phyloP scores from a whole-genome alignment of 92 coral and sea anemone genomes.

The Heteractis magnifica region DNA sequence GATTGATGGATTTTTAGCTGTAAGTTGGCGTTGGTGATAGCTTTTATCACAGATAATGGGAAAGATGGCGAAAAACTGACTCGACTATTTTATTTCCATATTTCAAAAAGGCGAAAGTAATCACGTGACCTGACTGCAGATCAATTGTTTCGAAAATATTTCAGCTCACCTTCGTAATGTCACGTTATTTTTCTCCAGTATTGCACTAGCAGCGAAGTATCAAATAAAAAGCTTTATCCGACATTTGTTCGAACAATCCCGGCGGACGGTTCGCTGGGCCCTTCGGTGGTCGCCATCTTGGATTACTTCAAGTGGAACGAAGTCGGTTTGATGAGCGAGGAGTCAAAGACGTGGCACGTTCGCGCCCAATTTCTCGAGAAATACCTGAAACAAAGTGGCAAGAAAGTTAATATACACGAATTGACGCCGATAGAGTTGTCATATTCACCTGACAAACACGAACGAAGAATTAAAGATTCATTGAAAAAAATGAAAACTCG shows the following conservation, averaged over 20 bases:
- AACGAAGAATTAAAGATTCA: constrained; percentile 36
- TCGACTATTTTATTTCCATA: no score
- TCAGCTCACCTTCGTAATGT: not conserved
- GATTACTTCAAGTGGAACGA: constrained; percentile 67
- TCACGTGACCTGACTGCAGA: not conserved
- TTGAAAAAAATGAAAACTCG: constrained; percentile 48
- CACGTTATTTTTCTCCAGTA: constrained; percentile 39
- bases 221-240: constrained; percentile 72
- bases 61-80: not conserved
- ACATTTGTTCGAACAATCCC: constrained; percentile 94
- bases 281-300: constrained; percentile 76
- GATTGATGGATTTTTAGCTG: no score
- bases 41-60: no score
- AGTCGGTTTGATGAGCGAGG: constrained; percentile 78
- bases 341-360: constrained; percentile 49
- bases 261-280: constrained; percentile 74
- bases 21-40: no score
- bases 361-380: constrained; percentile 56
- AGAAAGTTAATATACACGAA: constrained; percentile 57
- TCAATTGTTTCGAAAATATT: not conserved
- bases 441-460: constrained; percentile 25
- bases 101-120: not conserved
- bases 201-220: constrained; percentile 77
- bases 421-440: constrained; percentile 25
- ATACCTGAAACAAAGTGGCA: constrained; percentile 48